Percentiles rank a stretch among this genome's conserved stretches.
Evolutionary conservation across 2,113 vertebrate species (phyloP).

Genomic region (Eclectus roratus): DNA sequence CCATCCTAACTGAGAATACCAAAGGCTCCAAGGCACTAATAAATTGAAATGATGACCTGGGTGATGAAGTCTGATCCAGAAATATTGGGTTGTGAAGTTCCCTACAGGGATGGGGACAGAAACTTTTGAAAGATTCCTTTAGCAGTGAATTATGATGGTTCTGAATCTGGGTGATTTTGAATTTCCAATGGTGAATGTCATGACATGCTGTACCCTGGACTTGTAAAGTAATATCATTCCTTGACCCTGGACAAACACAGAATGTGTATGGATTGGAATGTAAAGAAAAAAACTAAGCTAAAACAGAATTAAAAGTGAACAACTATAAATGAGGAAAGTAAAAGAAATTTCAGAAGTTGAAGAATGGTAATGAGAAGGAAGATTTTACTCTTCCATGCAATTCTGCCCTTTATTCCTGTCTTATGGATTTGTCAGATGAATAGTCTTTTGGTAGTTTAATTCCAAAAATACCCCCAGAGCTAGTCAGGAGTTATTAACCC

Average conservation of each 20-base stretch:
- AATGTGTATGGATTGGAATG: not conserved
- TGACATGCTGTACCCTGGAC: not conserved
- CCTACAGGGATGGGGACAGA: conserved; percentile 15
- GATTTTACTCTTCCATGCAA: not conserved
- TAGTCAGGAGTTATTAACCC: conserved; percentile 43
- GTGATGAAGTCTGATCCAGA: conserved; percentile 60
- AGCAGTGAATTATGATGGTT: conserved; percentile 32
- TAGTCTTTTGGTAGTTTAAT: conserved; percentile 27
- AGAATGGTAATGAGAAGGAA: not conserved
- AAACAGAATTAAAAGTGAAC: not conserved
- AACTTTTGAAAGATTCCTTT: conserved; percentile 24
- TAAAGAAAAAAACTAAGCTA: not conserved
- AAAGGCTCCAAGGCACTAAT: conserved; percentile 45
- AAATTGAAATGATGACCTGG: conserved; percentile 66
- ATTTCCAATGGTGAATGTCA: conserved; percentile 25
- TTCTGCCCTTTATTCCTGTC: not conserved
- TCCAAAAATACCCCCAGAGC: conserved; percentile 35
- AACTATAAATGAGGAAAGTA: not conserved
- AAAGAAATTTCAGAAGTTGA: not conserved
- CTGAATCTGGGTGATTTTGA: conserved; percentile 30
- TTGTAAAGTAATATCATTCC: not conserved
- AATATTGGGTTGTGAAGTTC: conserved; percentile 29
- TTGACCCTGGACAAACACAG: not conserved
- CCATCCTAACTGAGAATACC: conserved; percentile 32
- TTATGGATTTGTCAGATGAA: conserved; percentile 36